Evolutionary conservation across 2,113 vertebrate species (phyloP), one percentile per base, ranked within the genome.

Genomic region (Myxocyprinus asiaticus): DNA sequence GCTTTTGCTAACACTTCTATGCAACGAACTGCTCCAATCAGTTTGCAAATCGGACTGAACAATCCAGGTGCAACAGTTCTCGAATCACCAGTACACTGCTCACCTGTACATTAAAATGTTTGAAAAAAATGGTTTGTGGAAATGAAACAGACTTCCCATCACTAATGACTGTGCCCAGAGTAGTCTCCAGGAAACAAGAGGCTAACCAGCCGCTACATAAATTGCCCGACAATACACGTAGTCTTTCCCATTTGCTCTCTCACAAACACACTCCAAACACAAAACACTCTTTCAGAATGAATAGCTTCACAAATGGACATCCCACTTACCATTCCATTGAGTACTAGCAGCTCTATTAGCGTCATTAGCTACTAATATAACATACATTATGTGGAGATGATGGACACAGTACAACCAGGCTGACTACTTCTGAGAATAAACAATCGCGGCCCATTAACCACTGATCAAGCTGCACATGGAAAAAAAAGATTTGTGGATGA

Each of bases 391-490:
- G 59, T 65, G n/a, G n/a, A 79, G 48, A 79, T 56, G 77, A 72
- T 61, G 70, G 70, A 45, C 9, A 10, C 43, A 59, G 55, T 47
- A 59, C 70, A 72, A 1, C 7, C 17, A 72, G 43, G 43, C 75
- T 70, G 12, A 77, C 56, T n/a, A 50, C 15, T 55, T 43, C 44
- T 17, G 68, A 65, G 67, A 77, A 75, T 64, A 65, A 82, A 77
- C 61, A 72, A 64, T 70, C 44, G 47, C 45, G 43, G 53, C 44
- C 59, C 61, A 72, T 72, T 82, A 82, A 64, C 67, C 12, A 45
- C 75, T 72, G 59, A 82, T 72, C 80, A 82, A 76, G 56, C 43
- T 64, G 33, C 75, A 78, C 72, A 61, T 73, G 73, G 75, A 72
- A 17, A 74, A 33, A 4, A 6, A 63, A 17, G 45, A 33, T 3